These are phyloP conservation scores for Sminthurides bifidus DNA, from an alignment of 1,140 invertebrate genomes.

Conservation along the genomic window DNA sequence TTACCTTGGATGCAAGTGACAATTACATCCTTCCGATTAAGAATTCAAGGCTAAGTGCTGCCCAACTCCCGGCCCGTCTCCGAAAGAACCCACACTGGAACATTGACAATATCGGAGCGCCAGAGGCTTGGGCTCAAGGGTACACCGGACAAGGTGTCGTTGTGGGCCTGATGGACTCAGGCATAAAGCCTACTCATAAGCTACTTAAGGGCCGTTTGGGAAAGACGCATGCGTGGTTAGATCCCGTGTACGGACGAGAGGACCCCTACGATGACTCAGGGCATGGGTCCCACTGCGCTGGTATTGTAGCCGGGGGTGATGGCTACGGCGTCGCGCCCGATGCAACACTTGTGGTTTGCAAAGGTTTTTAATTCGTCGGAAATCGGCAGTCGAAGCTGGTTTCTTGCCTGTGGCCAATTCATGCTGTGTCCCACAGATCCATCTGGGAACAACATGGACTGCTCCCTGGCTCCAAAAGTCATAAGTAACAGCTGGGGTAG, in stretches of 20 bases:
- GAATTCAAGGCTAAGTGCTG: too few relatives aligned
- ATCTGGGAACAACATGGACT: background rate
- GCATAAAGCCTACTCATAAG: background rate
- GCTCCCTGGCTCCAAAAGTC: slow-evolving; percentile 2
- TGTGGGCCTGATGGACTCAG: background rate
- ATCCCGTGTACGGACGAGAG: background rate
- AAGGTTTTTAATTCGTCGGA: background rate
- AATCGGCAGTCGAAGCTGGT: background rate
- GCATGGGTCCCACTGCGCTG: background rate
- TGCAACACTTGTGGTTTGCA: background rate
- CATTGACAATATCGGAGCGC: too few relatives aligned
- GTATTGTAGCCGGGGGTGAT: background rate
- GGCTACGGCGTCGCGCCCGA: background rate
- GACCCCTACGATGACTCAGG: background rate
- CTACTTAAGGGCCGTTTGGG: background rate
- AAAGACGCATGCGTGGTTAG: background rate
- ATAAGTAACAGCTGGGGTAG: slow-evolving; percentile 8
- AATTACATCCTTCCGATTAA: too few relatives aligned
- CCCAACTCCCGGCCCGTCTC: too few relatives aligned
- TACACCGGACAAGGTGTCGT: background rate
- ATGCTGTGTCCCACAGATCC: slow-evolving; percentile 1
- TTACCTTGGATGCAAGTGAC: too few relatives aligned
- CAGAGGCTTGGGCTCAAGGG: background rate
- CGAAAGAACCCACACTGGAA: too few relatives aligned
- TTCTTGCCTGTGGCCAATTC: slow-evolving; percentile 12